Evolutionary conservation across 1,140 invertebrate genomes (phyloP), one percentile per base, ranked within the genome.

Genomic region (Zaprionus taronus): DNA sequence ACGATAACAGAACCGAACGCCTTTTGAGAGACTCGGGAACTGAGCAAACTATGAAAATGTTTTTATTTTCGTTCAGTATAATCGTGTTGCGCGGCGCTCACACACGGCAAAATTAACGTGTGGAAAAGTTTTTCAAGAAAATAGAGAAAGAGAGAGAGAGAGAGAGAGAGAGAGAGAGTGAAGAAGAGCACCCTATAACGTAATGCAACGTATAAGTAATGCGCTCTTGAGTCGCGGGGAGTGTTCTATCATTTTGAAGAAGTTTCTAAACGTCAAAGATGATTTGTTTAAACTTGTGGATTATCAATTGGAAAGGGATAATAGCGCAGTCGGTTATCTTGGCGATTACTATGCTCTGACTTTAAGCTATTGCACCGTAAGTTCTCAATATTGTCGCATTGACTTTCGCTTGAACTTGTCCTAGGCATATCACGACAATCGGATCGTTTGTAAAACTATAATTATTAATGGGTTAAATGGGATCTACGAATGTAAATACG

Each of bases 261-360:
- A 70, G 4, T 12, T 64, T 0, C 34, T 68, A 15, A 74, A 70
- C 53, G 56, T 44, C 0, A 11, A 56, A 2, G 26, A 31, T 1
- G 17, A 57, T n/a, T 11, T 20, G 11, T 3, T 24, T 1, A 31
- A 79, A 7, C 71, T 90, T 11, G 7, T 80, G 17, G 66, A 77
- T 49, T 82, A 72, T 53, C 20, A 24, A 14, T 7, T 85, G n/a
- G 49, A 61, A 20, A 73, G 67, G 34, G 84, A 84, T 49, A 57
- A 24, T 0, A 72, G 63, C 22, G 79, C 84, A 1, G 61, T 81
- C 20, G 91, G 91, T 2, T 92, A 89, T 77, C 76, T 92, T 7
- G 91, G 91, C 24, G 87, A 92, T 63, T 92, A 92, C 72, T 92
- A 91, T 76, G 58, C 44, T 28, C 41, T 90, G 11, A 73, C 70